Evolutionary conservation across 2,888 invertebrate species (phyloP), one percentile per base, ranked within the genome.

Genomic region (Agonopterix arenella): DNA sequence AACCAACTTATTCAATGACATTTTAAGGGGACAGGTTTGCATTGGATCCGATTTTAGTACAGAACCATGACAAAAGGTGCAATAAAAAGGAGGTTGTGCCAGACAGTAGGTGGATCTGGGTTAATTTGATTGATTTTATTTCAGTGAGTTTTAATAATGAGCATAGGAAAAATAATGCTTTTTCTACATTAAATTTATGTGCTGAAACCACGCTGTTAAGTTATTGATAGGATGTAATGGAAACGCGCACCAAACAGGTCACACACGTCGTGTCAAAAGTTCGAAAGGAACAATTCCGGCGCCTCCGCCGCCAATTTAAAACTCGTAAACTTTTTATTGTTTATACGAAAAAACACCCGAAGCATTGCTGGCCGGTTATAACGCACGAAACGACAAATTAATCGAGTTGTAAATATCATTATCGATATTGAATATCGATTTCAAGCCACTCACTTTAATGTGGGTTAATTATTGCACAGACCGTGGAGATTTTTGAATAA

Each of bases 201-300:
- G 7, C 28, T 28, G 28, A 5, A 5, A 28, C 28, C 28, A 28
- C 28, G 28, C 18, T 18, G 18, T 28, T 28, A 28, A 5, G 28
- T 28, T 28, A 28, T 28, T 5, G 28, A 28, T 28, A 28, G 7
- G 28, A 5, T 28, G 28, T 51, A 73, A 66, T 79, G 85, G 74
- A 79, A 59, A 77, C 76, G 42, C 13, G 42, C 59, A 58, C 55
- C 49, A 70, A 73, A 68, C 76, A 67, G 76, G 69, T 76, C 77
- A 70, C 59, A 62, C 55, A 52, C 58, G 64, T 75, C 64, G 76
- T 80, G 85, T 84, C 84, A 85, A 80, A 73, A 79, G 78, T 80
- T 76, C 70, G 77, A 78, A 78, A 79, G 72, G 68, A 70, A 68
- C 66, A 59, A 68, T 67, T 59, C 55, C 59, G 61, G 64, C 64